Base-by-base conservation (phyloP, 2,113 vertebrate species). In the Blennius ocellaris region DNA sequence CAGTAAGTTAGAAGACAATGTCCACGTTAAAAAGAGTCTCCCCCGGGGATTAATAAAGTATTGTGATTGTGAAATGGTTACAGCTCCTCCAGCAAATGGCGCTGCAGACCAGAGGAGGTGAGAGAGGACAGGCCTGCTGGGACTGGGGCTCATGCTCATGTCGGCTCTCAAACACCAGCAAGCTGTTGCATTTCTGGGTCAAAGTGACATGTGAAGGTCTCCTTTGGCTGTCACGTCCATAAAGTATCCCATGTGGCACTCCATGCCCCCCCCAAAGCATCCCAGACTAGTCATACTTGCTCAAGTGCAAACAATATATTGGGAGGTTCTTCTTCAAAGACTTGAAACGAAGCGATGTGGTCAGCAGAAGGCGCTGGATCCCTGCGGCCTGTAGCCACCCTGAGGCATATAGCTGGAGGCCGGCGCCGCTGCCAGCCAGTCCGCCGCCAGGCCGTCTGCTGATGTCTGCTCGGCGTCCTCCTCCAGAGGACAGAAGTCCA, bases 371-470 rank as follows among this genome's bases (percentile, higher is more conserved):
- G 21, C 21, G 4, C 21, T 4, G 21, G 21, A 50, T 89, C 80
- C 97, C 90, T 99, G 97, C 14, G 95, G 96, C 90, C 96, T 89
- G 78, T 99, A 98, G 73, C 96, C 96, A 0, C 91, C 96, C 89
- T 99, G 97, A 0, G 96, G 95, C 87, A 96, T 93, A 84, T 98
- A 99, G 73, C 93, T 94, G 76, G 87, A 82, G 50, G 61, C 58
- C 7, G 79, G 52, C n/a, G 73, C 86, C 15, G 56, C 39, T 0
- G 78, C 37, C 82, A 90, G 88, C 67, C 73, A 75, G 64, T 69
- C 84, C 30, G 67, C 6, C 1, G 84, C 65, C 45, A 89, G 87
- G 58, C 57, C 76, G 6, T 89, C 82, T 0, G 85, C 60, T 38
- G 84, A 61, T 21, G 85, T 91, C 47, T 81, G 90, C 79, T 70